A percentile compares a stretch with the other conserved stretches of the same genome.
Evolutionary conservation across 2,113 vertebrate genomes (phyloP).

Genomic region (Gobiocypris rarus): DNA sequence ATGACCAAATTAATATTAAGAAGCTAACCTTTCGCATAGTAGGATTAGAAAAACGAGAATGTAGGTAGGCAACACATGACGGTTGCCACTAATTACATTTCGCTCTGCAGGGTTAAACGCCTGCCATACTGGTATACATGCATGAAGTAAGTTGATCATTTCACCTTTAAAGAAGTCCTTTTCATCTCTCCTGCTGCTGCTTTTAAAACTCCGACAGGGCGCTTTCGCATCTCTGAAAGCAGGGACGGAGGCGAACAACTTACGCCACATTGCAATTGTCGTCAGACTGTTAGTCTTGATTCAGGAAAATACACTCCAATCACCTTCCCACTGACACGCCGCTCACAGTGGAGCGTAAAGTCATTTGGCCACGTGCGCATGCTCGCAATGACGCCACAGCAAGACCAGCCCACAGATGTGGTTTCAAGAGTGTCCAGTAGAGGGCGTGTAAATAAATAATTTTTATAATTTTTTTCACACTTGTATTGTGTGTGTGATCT

Average conservation of each 20-base stretch:
- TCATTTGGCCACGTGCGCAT: not conserved
- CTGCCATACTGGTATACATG: not conserved
- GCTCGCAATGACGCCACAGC: not conserved
- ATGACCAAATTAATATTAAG: not conserved
- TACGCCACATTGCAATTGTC: constrained; percentile 13
- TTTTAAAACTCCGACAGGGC: not conserved
- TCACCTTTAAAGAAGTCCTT: constrained; percentile 51
- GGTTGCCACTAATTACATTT: not conserved
- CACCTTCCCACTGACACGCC: not conserved
- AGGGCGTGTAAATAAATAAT: not conserved
- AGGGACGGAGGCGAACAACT: not conserved
- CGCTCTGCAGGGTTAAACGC: not conserved
- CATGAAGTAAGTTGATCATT: not conserved
- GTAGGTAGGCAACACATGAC: not conserved
- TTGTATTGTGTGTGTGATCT: not conserved
- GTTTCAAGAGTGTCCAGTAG: not conserved
- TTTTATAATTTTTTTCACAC: not conserved
- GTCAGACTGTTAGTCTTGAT: not conserved
- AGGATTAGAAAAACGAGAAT: not conserved
- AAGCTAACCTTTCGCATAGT: not conserved
- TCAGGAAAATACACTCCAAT: not conserved
- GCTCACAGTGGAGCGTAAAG: not conserved
- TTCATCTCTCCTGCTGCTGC: not conserved
- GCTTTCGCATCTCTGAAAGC: not conserved
- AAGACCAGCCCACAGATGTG: not conserved